These are phyloP conservation scores for Dicycla oo DNA, from an alignment of 2,888 invertebrate genomes.

Conservation along the genomic window DNA sequence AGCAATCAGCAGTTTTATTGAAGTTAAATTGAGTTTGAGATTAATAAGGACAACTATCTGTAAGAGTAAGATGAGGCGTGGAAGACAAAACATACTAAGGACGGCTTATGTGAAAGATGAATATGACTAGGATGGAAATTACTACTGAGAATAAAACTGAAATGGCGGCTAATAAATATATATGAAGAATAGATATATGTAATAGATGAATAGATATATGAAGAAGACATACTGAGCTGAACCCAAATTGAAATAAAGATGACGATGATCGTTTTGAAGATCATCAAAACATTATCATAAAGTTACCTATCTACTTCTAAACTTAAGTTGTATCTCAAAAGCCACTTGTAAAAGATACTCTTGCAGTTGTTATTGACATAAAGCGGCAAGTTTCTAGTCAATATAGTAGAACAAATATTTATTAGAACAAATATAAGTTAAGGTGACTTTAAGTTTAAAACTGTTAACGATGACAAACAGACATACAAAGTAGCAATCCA, in stretches of 20 bases:
- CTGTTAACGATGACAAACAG: conserved; percentile 24
- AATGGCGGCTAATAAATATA: not conserved
- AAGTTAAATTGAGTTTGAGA: too few relatives aligned
- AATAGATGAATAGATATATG: too few relatives aligned
- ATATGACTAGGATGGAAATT: not conserved
- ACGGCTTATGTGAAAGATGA: not conserved
- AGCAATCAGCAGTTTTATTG: too few relatives aligned
- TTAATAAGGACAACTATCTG: too few relatives aligned
- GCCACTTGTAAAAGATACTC: conserved; percentile 31
- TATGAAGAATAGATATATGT: too few relatives aligned
- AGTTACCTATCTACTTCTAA: not conserved
- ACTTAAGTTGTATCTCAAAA: not conserved
- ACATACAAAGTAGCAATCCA: not conserved
- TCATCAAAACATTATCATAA: not conserved
- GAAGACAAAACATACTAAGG: not conserved
- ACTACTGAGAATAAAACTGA: not conserved
- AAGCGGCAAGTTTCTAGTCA: not conserved
- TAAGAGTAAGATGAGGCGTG: not conserved
- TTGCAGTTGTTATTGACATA: conserved; percentile 32
- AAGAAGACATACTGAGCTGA: too few relatives aligned
- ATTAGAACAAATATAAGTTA: not conserved
- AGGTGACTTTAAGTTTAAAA: conserved; percentile 28
- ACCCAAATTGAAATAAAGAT: not conserved
- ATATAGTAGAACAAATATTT: conserved; percentile 23
- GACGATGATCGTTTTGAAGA: not conserved